phyloP scores from a whole-genome alignment of 2,113 vertebrate genomes.

The Cathartes aura region DNA sequence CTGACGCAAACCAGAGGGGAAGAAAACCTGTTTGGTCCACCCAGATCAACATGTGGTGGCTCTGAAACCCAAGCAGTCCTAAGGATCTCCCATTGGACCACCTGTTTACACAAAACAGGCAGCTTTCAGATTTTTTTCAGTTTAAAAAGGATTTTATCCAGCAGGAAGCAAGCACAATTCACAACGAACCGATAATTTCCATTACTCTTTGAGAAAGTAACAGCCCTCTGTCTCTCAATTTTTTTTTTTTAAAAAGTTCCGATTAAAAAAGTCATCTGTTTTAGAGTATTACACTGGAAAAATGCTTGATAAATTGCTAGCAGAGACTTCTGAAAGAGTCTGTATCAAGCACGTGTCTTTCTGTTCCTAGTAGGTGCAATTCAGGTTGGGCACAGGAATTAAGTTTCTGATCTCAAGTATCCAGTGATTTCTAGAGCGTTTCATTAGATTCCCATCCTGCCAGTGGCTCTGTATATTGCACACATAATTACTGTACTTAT shows the following conservation, averaged over 20 bases:
- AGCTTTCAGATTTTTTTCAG: neutral
- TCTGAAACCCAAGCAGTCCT: neutral
- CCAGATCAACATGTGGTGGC: neutral
- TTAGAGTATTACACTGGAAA: neutral
- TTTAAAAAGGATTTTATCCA: neutral
- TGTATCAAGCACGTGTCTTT: neutral
- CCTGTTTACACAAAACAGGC: neutral
- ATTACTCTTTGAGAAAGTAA: neutral
- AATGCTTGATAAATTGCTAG: neutral
- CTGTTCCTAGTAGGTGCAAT: neutral
- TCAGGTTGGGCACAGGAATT: neutral
- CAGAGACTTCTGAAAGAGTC: neutral
- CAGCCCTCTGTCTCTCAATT: neutral
- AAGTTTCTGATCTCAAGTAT: neutral
- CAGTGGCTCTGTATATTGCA: neutral
- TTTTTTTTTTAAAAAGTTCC: neutral
- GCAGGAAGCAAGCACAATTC: neutral
- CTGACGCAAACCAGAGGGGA: neutral
- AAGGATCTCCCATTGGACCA: neutral
- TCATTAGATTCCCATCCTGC: neutral
- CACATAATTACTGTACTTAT: neutral
- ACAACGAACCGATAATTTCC: neutral
- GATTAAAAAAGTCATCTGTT: neutral
- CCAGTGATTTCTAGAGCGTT: neutral
- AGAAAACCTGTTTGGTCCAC: neutral